These are phyloP conservation scores for Podiceps cristatus DNA, from an alignment of 2,113 vertebrate species.

Conservation along the genomic window DNA sequence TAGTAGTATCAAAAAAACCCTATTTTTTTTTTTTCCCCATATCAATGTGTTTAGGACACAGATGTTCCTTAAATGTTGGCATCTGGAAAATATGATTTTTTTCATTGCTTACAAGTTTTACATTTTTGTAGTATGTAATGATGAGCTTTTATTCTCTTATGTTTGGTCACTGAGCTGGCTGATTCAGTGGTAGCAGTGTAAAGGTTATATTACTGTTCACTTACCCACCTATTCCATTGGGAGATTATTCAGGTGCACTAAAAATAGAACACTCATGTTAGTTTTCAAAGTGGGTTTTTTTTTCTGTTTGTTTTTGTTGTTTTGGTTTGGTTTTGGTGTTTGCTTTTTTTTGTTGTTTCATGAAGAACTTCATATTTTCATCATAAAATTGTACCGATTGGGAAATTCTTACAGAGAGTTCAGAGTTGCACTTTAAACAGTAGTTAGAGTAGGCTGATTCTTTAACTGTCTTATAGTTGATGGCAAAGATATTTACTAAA, in stretches of 20 bases:
- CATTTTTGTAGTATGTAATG: not conserved
- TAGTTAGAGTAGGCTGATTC: not conserved
- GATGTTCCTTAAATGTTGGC: not conserved
- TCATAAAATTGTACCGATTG: not conserved
- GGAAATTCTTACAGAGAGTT: not conserved
- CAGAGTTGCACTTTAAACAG: not conserved
- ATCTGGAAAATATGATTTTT: not conserved
- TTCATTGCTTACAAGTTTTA: not conserved
- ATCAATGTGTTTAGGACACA: not conserved
- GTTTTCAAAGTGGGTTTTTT: not conserved
- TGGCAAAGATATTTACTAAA: not conserved
- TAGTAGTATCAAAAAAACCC: not conserved
- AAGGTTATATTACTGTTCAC: not conserved
- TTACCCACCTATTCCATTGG: not conserved
- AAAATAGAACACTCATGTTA: not conserved
- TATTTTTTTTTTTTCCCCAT: rapidly evolving
- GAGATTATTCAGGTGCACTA: not conserved
- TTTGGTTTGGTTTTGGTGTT: too few relatives aligned
- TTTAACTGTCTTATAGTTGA: not conserved
- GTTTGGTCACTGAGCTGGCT: not conserved
- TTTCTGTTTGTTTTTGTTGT: too few relatives aligned
- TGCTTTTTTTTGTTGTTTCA: too few relatives aligned
- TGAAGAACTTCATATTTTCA: not conserved
- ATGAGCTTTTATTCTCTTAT: not conserved
- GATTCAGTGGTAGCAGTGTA: not conserved